These are phyloP conservation scores for Neocrepidodera transversa DNA, from an alignment of 2,888 invertebrate species.

Conservation along the genomic window DNA sequence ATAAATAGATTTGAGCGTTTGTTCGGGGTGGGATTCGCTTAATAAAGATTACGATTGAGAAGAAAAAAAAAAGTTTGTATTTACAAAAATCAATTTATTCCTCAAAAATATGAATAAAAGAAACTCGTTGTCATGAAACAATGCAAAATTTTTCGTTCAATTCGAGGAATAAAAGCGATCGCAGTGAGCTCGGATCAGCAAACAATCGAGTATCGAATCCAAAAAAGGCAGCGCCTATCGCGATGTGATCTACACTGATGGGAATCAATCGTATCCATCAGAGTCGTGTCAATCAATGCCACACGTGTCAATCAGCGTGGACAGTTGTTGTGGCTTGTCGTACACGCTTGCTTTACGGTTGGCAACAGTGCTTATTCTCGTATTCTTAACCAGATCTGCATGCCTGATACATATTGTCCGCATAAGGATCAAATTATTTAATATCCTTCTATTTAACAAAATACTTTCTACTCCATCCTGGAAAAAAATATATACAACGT, in stretches of 20 bases:
- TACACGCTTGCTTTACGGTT: constrained; percentile 58
- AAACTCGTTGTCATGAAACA: constrained; percentile 9
- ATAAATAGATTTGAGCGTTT: constrained; percentile 57
- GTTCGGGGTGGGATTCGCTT: constrained; percentile 51
- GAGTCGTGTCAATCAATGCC: constrained; percentile 60
- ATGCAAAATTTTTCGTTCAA: constrained; percentile 15
- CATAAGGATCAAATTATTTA: constrained; percentile 41
- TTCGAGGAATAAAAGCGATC: constrained; percentile 30
- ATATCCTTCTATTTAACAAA: background rate
- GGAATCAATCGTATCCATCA: constrained; percentile 61
- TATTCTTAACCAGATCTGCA: constrained; percentile 38
- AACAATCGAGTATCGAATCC: constrained; percentile 49
- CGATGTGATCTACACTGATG: constrained; percentile 61
- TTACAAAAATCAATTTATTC: too few species aligned
- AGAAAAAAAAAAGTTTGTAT: too few species aligned
- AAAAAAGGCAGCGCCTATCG: constrained; percentile 52
- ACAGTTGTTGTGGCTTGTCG: constrained; percentile 49
- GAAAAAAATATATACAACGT: background rate
- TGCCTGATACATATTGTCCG: constrained; percentile 39
- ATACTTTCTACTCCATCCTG: background rate
- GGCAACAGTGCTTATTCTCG: constrained; percentile 29
- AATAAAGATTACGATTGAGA: constrained; percentile 29
- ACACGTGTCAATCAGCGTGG: constrained; percentile 60
- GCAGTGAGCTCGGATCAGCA: constrained; percentile 36
- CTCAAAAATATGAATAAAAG: constrained; percentile 26